phyloP scores from a whole-genome alignment of 2,888 invertebrate species.

The Protodeltote pygarga region DNA sequence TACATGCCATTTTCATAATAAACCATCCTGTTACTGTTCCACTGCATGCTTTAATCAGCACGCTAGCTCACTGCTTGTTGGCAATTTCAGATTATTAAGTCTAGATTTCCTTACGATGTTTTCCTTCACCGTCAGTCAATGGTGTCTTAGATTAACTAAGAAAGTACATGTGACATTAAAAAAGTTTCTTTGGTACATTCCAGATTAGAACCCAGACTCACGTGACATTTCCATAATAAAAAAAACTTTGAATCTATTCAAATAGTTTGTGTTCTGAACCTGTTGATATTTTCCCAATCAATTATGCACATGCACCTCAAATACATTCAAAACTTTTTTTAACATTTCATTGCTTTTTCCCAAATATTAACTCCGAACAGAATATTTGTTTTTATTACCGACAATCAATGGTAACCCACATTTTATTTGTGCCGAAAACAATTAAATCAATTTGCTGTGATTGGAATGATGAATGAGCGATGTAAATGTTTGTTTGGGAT shows the following conservation, averaged over 20 bases:
- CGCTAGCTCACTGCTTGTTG: too few species aligned
- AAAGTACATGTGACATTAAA: too few species aligned
- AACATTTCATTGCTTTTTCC: slow-evolving; percentile 12
- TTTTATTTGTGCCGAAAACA: background rate
- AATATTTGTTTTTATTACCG: slow-evolving; percentile 40
- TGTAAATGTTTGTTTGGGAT: background rate
- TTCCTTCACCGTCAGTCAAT: too few species aligned
- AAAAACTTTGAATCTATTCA: background rate
- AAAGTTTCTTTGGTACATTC: too few species aligned
- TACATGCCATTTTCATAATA: too few species aligned
- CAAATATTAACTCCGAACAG: slow-evolving; percentile 19
- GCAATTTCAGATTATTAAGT: too few species aligned
- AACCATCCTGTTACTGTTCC: too few species aligned
- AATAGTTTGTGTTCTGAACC: slow-evolving; percentile 22
- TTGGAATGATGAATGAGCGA: slow-evolving; percentile 11
- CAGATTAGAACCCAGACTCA: too few species aligned
- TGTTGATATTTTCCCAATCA: slow-evolving; percentile 42
- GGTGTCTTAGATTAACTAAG: too few species aligned
- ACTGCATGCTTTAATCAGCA: too few species aligned
- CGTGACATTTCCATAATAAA: too few species aligned
- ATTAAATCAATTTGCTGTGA: slow-evolving; percentile 10
- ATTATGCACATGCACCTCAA: slow-evolving; percentile 24
- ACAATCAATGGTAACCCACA: slow-evolving; percentile 30
- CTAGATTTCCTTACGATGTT: too few species aligned
- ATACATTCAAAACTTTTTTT: slow-evolving; percentile 16